Base-by-base conservation (phyloP, 2,888 invertebrate species). In the Dastarcus helophoroides region DNA sequence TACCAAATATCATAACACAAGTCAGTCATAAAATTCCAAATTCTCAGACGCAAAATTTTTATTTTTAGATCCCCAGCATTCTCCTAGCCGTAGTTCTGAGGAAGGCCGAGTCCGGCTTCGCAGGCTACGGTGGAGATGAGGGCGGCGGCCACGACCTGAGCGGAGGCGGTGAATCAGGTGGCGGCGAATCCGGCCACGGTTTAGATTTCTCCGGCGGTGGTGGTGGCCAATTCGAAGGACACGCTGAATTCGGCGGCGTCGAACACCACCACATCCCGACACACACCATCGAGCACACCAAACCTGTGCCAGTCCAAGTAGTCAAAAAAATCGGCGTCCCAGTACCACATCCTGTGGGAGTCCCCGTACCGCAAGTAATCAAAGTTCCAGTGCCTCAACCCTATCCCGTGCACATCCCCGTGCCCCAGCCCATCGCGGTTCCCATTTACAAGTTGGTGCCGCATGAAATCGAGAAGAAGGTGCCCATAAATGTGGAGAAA, bases 301-400 rank as follows among this genome's bases (percentile, higher is more conserved):
- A 76, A 54, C 76, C 76, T 2, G 73, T 78, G 42, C 77, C 76
- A 25, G 71, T 77, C 26, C 76, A 74, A 3, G 75, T 79, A 33
- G 69, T 78, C 37, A 78, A 79, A 61, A 79, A 78, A 62, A 67
- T 78, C 40, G 79, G 77, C 1, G 70, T 79, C 8, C 76, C 79
- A n/a, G 71, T 79, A 26, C 80, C 79, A 0, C 79, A 80, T 47
- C 77, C 79, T 0, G 73, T 79, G 12, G 76, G 77, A 1, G 73
- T 79, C 1, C 73, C 77, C 4, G 77, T 79, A 10, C 80, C 76
- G 16, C 73, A 74, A 54, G 70, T 73, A 47, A 65, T 80, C 40
- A 76, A 76, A 55, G 68, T 81, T 14, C 74, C 78, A 33, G 79
- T 81, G 26, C 80, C 80, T 2, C 77, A 80, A 36, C 81, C 81